Base-by-base conservation (phyloP, 2,888 invertebrate species). In the Pandemis corylana region DNA sequence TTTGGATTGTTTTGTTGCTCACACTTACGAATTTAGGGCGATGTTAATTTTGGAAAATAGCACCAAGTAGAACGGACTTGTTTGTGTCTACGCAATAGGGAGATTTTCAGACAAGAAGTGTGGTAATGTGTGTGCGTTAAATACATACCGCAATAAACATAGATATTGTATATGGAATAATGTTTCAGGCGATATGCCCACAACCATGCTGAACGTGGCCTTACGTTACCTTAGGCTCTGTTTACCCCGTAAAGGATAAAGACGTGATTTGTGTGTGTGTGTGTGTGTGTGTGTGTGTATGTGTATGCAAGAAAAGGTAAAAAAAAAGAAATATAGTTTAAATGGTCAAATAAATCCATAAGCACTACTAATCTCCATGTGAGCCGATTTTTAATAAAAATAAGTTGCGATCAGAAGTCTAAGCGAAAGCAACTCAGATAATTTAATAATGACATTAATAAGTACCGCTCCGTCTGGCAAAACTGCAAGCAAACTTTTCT, bases 1-100 rank as follows among this genome's bases (percentile, higher is more conserved):
- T 68, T 53, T 13, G 77, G 56, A 75, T 76, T 77, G 77, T 77
- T 72, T 78, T 72, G 71, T 68, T 74, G 44, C 66, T 49, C 64
- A 42, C 36, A 56, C 65, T 56, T 75, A 62, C n/a, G 53, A 28
- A 62, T 62, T 65, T 36, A 51, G 67, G 44, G 15, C 5, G 62
- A 12, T 61, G 13, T 42, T 10, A 59, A 59, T 59, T 59, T 59
- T 59, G 28, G 59, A 12, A 28, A 59, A 59, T 28, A 59, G 28
- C 4, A 20, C 9, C 7, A 20, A 56, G 9, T 53, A 20, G 20
- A 20, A 20, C 1, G 0, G 10, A 59, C 10, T 28, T 59, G 28
- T 59, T 46, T 46, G 64, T 13, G 46, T 65, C 7, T 15, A 53
- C 3, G 9, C 51, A 53, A 15, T n/a, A 53, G 6, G n/a, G 0